Evolutionary conservation across 2,797 vertebrate genomes (phyloP), one percentile per base, ranked within the genome.

Genomic region (Brotula barbata): DNA sequence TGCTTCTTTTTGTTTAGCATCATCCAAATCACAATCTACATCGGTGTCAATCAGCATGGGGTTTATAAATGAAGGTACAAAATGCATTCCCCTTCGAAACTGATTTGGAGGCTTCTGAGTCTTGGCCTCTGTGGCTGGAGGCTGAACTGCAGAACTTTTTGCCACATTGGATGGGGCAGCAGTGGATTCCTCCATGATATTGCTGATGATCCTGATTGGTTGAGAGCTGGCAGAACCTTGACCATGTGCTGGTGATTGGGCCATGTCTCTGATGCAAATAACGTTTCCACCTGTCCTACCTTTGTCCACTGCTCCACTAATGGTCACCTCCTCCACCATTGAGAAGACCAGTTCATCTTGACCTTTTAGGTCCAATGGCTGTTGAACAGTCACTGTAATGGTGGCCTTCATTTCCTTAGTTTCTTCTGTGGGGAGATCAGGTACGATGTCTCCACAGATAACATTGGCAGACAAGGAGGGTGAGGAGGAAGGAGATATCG

Each of bases 331-430:
- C 85, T 98, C 96, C 59, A 98, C 95, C 80, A 99, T 91, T 0
- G 96, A 97, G 80, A 97, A 99, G 12, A 99, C 96, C 45, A 99
- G 89, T 85, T 99, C 97, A 0, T 99, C 97, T 28, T 98, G 94
- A 28, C 96, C 96, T 1, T 93, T 97, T 44, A 94, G 85, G 86
- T 98, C 97, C 61, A 99, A 69, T 0, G 97, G 97, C 68, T 98
- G 95, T 73, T 99, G 95, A 52, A 98, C 93, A 0, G 96, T 99
- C 64, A 99, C 95, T 66, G 92, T 97, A 1, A 97, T 96, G 34
- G 94, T 95, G 53, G 94, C 94, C 55, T 93, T 91, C 82, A 95
- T 87, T 83, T 96, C 95, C 51, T 92, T 93, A 65, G 87, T 85
- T 6, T 92, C 78, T 21, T 91, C 92, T 39, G 44, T 12, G 16